Base-by-base conservation (phyloP, 2,797 vertebrate genomes). In the Eutrigla gurnardus region DNA sequence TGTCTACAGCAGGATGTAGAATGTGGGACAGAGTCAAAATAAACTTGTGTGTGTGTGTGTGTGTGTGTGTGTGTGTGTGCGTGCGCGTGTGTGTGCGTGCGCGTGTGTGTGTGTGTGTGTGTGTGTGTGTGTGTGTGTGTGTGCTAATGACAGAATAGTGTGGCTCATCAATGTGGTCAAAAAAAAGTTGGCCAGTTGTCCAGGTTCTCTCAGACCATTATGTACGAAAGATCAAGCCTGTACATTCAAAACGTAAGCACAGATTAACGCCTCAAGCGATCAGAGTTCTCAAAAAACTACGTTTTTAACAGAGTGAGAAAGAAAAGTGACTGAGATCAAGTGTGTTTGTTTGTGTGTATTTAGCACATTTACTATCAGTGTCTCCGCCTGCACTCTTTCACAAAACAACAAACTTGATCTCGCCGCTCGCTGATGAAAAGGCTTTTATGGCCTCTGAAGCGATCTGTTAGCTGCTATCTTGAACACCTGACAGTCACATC, bases 401-500 rank as follows among this genome's bases (percentile, higher is more conserved):
- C 76, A 70, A 85, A 84, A 69, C 35, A 82, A 84, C 85, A 75
- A 70, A 14, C 46, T 60, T 83, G 77, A 86, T 86, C 86, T 81
- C 25, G 68, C 53, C 1, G 1, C 62, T 72, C 4, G 3, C 49
- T 57, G 66, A 89, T 86, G 65, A 90, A 86, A 89, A 70, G 76
- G n/a, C 6, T 69, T 91, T 90, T 91, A 91, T 73, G 74, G 55
- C 42, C 58, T 60, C 32, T 59, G 43, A 25, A 53, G 54, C 18
- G 53, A 77, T 83, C 62, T 61, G 77, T 50, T 73, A 35, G 78
- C 72, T 65, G 47, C 46, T 82, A 86, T 84, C 75, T 43, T 67
- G 68, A 64, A 43, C 75, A 78, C 67, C 78, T 79, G 78, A 70
- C 57, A 73, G 62, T 70, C 59, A 65, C 64, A 76, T 63, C 65